These are phyloP conservation scores for Pseudomyrmex cubaensis DNA, from an alignment of 1,140 invertebrate species.

Conservation along the genomic window DNA sequence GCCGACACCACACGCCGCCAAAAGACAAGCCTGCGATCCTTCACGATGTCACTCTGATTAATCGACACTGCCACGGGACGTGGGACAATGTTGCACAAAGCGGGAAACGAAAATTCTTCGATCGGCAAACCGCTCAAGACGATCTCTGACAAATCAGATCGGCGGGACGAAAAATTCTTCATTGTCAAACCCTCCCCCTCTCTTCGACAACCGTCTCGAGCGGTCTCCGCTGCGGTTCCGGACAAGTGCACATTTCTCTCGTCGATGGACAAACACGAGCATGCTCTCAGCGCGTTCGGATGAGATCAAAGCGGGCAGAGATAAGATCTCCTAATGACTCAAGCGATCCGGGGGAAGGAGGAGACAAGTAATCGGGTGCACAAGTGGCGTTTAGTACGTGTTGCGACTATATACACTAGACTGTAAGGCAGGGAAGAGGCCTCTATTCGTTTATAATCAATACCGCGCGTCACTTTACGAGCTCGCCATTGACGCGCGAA, in stretches of 20 bases:
- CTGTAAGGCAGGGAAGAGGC: background rate
- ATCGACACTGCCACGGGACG: slow-evolving; percentile 37
- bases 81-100: slow-evolving; percentile 28
- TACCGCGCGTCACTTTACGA: background rate
- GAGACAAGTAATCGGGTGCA: slow-evolving; percentile 2
- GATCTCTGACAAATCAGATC: background rate
- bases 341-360: slow-evolving; percentile 27
- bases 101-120: slow-evolving; percentile 7
- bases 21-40: slow-evolving; percentile 19
- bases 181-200: background rate
- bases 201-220: slow-evolving; percentile 3
- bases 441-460: slow-evolving; percentile 1
- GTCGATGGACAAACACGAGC: slow-evolving; percentile 48
- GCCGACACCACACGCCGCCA: background rate
- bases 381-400: slow-evolving; percentile 56
- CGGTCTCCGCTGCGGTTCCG: slow-evolving; percentile 1
- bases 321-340: slow-evolving; percentile 47
- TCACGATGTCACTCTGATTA: slow-evolving; percentile 23
- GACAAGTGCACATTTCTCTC: slow-evolving; percentile 42
- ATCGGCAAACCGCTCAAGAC: background rate
- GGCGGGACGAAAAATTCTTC: background rate
- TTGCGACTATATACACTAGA: slow-evolving; percentile 45
- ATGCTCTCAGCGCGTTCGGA: slow-evolving; percentile 58
- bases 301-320: slow-evolving; percentile 49
- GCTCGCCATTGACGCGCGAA: slow-evolving; percentile 7